Evolutionary conservation across 2,113 vertebrate genomes (phyloP), one percentile per base, ranked within the genome.

Genomic region (Sphaerodactylus townsendi): DNA sequence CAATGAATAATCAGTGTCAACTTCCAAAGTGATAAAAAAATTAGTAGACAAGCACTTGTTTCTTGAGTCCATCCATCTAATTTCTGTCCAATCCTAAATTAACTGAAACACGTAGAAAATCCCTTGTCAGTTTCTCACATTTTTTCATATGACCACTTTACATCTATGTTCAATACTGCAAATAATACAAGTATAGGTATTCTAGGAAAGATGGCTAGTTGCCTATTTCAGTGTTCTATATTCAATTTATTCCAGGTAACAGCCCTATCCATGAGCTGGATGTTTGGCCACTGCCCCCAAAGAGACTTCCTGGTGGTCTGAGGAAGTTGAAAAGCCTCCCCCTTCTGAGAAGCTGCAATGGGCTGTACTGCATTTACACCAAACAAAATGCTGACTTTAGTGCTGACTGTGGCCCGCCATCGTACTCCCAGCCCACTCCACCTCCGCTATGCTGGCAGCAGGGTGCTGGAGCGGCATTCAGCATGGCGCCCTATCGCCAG

Each of bases 71-170:
- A 86, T 62, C 72, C 89, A 79, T 48, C 66, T 89, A 86, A 89
- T 85, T 83, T 88, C 59, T 33, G 72, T 86, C 69, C 81, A 86
- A 90, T 86, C 70, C 73, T 83, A 59, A 87, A 88, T 41, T 72
- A 2, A 72, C 85, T 90, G 53, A 70, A 84, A 89, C 66, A 87
- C 56, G 85, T 11, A 2, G 19, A 13, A 78, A 83, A 91, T 78
- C 48, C 71, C 1, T 83, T 56, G 91, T 89, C 85, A 37, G 84
- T 85, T 66, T n/a, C 23, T 89, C 66, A 88, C 83, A 84, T 92
- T 87, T 44, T 87, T 44, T n/a, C 75, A 81, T 85, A 81, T 66
- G 89, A 77, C 13, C 70, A 72, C 41, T 72, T 28, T 59, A 44
- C 21, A 87, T 9, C 5, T 23, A 59, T 86, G 65, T 73, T 78